These are phyloP conservation scores for Melanaphis sacchari DNA, from an alignment of 1,140 invertebrate genomes.

Conservation along the genomic window DNA sequence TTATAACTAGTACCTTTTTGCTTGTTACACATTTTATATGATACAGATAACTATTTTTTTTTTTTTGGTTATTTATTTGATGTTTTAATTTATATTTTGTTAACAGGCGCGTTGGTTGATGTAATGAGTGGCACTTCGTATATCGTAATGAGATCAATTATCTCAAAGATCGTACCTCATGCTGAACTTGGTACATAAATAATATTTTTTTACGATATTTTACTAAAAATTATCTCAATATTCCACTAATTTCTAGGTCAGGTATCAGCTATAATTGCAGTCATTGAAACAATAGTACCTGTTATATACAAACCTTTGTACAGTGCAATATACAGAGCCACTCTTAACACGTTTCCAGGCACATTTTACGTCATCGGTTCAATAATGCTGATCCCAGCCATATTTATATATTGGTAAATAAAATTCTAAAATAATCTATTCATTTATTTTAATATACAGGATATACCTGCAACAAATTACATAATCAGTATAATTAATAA, in stretches of 20 bases:
- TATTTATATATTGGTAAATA: conserved; percentile 76
- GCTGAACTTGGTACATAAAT: conserved; percentile 1
- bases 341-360: conserved; percentile 75
- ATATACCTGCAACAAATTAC: neutral
- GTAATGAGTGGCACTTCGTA: conserved; percentile 2
- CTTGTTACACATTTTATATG: too few species aligned
- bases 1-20: too few species aligned
- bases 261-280: conserved; percentile 79
- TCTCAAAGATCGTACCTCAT: neutral
- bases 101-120: neutral
- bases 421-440: neutral
- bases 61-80: neutral
- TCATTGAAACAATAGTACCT: conserved; percentile 76
- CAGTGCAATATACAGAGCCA: conserved; percentile 75
- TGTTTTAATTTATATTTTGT: neutral
- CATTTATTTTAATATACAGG: neutral
- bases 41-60: too few species aligned
- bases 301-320: conserved; percentile 81
- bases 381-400: conserved; percentile 75
- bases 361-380: conserved; percentile 80
- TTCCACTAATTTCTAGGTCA: conserved; percentile 68
- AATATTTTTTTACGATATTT: neutral
- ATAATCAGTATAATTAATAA: neutral
- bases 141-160: conserved; percentile 5
- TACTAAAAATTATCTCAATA: neutral